phyloP scores from a whole-genome alignment of 1,140 invertebrate species.

The Mercenaria mercenaria region DNA sequence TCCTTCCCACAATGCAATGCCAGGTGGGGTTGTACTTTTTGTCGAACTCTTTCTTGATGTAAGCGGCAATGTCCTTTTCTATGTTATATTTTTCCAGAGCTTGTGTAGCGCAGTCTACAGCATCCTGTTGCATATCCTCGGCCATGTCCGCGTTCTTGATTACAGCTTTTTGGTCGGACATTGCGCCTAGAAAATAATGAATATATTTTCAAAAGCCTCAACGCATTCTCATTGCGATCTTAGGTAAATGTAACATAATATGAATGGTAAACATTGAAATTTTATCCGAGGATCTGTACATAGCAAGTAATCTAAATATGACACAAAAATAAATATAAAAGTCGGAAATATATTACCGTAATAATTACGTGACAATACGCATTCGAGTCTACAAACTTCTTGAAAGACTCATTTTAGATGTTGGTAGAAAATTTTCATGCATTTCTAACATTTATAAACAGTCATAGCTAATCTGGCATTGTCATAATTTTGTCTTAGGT shows the following conservation, averaged over 20 bases:
- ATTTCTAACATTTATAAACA: too few species aligned
- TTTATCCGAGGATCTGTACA: too few species aligned
- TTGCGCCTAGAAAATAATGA: conserved; percentile 83
- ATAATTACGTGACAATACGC: too few species aligned
- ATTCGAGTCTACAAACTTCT: too few species aligned
- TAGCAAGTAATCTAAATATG: too few species aligned
- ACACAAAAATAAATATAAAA: too few species aligned
- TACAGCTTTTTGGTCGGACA: conserved; percentile 99
- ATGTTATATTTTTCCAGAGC: conserved; percentile 99
- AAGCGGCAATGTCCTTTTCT: conserved; percentile 99
- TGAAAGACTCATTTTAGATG: too few species aligned
- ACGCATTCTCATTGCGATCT: not conserved
- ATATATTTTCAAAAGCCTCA: not conserved
- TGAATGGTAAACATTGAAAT: too few species aligned
- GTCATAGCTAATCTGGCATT: too few species aligned
- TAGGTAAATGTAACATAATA: not conserved
- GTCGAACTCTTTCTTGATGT: conserved; percentile 98
- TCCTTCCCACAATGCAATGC: conserved; percentile 97
- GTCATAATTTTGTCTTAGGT: too few species aligned
- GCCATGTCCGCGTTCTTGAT: conserved; percentile 99
- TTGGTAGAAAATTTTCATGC: too few species aligned
- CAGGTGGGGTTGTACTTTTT: conserved; percentile 95
- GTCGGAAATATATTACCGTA: too few species aligned
- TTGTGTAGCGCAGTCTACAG: conserved; percentile 99
- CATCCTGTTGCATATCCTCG: conserved; percentile 99